Percentiles rank a stretch among this genome's conserved stretches.
These are phyloP conservation scores for Zaprionus ghesquierei DNA, from an alignment of 1,140 invertebrate genomes.

Conservation along the genomic window DNA sequence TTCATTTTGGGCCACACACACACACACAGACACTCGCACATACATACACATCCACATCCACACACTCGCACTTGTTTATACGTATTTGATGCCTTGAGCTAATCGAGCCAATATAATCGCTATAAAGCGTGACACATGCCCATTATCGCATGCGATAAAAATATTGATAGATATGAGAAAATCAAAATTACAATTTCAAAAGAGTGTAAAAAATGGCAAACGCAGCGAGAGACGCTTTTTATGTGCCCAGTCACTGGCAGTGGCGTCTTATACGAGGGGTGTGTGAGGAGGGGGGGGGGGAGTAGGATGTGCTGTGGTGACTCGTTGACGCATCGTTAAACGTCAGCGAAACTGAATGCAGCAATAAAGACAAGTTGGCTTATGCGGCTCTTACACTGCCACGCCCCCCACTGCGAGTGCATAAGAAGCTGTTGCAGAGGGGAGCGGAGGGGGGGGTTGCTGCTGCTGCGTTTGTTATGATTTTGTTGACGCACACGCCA, in stretches of 20 bases:
- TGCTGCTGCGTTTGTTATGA: slow-evolving; percentile 9
- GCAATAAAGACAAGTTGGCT: slow-evolving; percentile 13
- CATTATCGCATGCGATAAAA: background rate
- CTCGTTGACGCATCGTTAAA: background rate
- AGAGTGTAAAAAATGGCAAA: background rate
- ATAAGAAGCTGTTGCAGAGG: too few species aligned
- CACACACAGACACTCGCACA: too few species aligned
- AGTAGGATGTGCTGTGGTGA: background rate
- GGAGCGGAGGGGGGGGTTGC: too few species aligned
- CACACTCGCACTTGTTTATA: background rate
- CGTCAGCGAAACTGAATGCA: background rate
- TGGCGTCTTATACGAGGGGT: background rate
- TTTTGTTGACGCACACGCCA: slow-evolving; percentile 20
- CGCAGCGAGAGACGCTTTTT: background rate
- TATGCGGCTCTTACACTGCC: too few species aligned
- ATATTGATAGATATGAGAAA: background rate
- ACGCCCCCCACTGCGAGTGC: too few species aligned
- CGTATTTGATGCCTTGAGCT: background rate
- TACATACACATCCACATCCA: background rate
- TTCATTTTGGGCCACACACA: background rate
- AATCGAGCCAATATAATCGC: background rate
- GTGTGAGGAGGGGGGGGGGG: background rate
- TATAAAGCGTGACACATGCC: background rate
- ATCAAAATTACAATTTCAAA: background rate
- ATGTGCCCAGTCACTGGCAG: background rate